Base-by-base conservation (phyloP, 1,140 invertebrate species). In the Papilio polyxenes region DNA sequence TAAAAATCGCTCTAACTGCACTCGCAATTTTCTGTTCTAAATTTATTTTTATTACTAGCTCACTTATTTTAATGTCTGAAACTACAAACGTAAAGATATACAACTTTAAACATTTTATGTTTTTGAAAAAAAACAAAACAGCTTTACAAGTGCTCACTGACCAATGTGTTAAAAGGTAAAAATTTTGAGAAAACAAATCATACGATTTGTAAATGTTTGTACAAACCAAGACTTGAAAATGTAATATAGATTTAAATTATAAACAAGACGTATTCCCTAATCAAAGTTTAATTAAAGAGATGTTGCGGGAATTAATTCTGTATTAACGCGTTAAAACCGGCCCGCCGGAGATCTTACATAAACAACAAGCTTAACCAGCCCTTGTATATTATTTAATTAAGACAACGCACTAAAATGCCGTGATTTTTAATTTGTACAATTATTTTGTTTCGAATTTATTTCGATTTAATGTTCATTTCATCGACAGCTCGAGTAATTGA, bases 281-380 rank as follows among this genome's bases (percentile, higher is more conserved):
- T 90, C 87, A 90, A 83, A 84, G 81, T 87, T 89, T 92, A 91
- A 93, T 93, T 89, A 93, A 89, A 87, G 81, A 86, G 85, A 86
- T 85, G 88, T 88, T 87, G 86, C 84, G 85, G 62, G 83, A 92
- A 91, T 92, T 92, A 93, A 92, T 93, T 91, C 86, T 40, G 86
- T 91, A 92, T 92, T 93, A 91, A 85, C 85, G 83, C 87, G 87
- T 85, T 89, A 87, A 85, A 81, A 81, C 49, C 82, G 59, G 82
- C 83, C 80, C 81, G 75, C 81, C 84, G 82, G 79, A 84, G 82
- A 80, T 80, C 85, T 86, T 89, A 89, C 89, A 91, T 91, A 89
- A 89, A 90, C 89, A 87, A 86, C 84, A 86, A 86, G 83, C 88
- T 89, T 89, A 88, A 86, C 81, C 85, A 74, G 82, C 48, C 49